These are phyloP conservation scores for Crotalus helleri DNA, from an alignment of 2,113 vertebrate genomes.

Conservation along the genomic window DNA sequence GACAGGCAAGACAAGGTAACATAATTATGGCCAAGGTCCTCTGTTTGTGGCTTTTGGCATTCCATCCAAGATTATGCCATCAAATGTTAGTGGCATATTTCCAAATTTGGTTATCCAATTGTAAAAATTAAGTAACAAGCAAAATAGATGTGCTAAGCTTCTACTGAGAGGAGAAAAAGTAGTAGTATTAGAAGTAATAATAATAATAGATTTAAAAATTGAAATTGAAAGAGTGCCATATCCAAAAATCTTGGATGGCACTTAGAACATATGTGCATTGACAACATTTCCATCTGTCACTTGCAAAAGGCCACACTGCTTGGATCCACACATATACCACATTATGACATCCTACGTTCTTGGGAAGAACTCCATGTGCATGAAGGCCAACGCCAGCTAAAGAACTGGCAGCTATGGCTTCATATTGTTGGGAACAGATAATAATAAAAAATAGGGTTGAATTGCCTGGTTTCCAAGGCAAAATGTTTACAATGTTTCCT, in stretches of 20 bases:
- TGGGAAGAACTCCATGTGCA: not conserved
- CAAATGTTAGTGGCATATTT: not conserved
- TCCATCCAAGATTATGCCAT: not conserved
- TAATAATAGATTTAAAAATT: not conserved
- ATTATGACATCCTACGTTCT: not conserved
- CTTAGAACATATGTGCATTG: not conserved
- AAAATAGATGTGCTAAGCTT: not conserved
- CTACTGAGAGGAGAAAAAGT: not conserved
- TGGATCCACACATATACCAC: not conserved
- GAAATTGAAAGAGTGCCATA: not conserved
- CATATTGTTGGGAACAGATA: not conserved
- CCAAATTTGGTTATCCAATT: not conserved
- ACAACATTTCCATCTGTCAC: not conserved
- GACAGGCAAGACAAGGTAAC: slow-evolving; percentile 95
- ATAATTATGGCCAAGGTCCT: not conserved
- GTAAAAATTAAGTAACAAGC: not conserved
- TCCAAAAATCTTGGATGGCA: not conserved
- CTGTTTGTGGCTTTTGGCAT: not conserved
- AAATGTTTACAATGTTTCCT: not conserved
- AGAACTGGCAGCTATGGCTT: not conserved
- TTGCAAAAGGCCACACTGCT: not conserved
- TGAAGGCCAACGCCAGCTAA: not conserved
- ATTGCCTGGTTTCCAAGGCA: not conserved
- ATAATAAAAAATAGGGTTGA: not conserved
- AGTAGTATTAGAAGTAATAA: not conserved